Base-by-base conservation (phyloP, 2,888 invertebrate genomes). In the Chalcis sispes region DNA sequence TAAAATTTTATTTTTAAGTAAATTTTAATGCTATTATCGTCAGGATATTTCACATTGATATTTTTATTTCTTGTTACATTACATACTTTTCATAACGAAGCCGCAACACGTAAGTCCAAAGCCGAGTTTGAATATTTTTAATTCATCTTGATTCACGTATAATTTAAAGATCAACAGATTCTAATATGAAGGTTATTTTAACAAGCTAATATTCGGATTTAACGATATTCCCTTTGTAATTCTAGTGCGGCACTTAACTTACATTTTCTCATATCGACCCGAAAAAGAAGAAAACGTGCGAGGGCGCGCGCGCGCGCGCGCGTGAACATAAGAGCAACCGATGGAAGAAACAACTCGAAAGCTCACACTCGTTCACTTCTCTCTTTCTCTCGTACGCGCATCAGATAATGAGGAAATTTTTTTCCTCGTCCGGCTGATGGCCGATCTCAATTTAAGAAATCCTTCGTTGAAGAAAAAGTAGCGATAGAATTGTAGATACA, bases 391-490 rank as follows among this genome's bases (percentile, higher is more conserved):
- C 58, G 18, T n/a, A 2, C 48, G 20, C 67, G 56, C 50, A 77
- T 77, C 69, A 77, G 77, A 69, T 76, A 72, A 76, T 72, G 69
- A 77, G 69, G 66, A 72, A 73, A 65, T 61, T 61, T 56, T 72
- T 73, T 58, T 32, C 25, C 18, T n/a, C 36, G 52, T 27, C 23
- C 65, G 18, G 2, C 50, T 54, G 62, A 77, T 72, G 72, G 50
- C 59, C n/a, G 64, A 72, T 77, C 72, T 72, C 69, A 77, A 72
- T 77, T 77, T 77, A 27, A 72, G 72, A 69, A 65, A 69, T 72
- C 64, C 72, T 36, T 20, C 32, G 64, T 29, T 56, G 42, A 36
- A 71, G 70, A 72, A 76, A 67, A 72, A 75, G 66, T 65, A 46
- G 67, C 61, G 72, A 74, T 69, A 72, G 67, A 72, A 69, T 76